Percentiles rank a stretch among this genome's conserved stretches.
phyloP scores from a whole-genome alignment of 1,140 invertebrate species.

The Drosophila cardini region DNA sequence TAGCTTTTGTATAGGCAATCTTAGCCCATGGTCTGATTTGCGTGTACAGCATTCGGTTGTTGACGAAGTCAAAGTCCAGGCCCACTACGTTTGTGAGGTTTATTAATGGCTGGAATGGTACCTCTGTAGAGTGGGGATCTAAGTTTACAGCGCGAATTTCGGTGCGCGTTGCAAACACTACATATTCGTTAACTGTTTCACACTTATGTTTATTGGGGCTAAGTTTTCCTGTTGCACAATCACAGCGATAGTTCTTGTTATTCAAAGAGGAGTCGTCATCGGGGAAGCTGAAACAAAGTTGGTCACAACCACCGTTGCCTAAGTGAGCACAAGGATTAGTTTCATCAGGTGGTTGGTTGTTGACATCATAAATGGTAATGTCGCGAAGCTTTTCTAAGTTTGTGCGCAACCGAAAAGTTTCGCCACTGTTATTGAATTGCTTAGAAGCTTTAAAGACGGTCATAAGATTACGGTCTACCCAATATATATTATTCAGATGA shows the following conservation, averaged over 20 bases:
- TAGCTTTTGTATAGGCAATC: slow-evolving; percentile 92
- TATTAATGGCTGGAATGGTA: slow-evolving; percentile 93
- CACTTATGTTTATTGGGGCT: slow-evolving; percentile 89
- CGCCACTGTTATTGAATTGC: slow-evolving; percentile 87
- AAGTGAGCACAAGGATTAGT: slow-evolving; percentile 91
- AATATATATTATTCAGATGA: slow-evolving; percentile 93
- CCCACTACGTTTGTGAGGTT: slow-evolving; percentile 98
- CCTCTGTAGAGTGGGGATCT: slow-evolving; percentile 91
- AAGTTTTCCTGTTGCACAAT: slow-evolving; percentile 94
- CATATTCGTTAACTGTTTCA: slow-evolving; percentile 92
- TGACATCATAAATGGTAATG: slow-evolving; percentile 95
- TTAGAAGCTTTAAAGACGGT: slow-evolving; percentile 95
- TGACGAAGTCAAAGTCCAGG: slow-evolving; percentile 96
- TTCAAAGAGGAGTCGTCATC: slow-evolving; percentile 81
- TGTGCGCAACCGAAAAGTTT: slow-evolving; percentile 90
- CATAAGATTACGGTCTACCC: slow-evolving; percentile 97
- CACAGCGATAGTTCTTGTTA: slow-evolving; percentile 90
- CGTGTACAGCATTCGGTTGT: slow-evolving; percentile 95
- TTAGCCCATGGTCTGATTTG: slow-evolving; percentile 96
- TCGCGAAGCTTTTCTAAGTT: slow-evolving; percentile 94
- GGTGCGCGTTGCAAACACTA: slow-evolving; percentile 96
- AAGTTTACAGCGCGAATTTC: slow-evolving; percentile 95
- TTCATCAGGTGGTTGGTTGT: slow-evolving; percentile 93
- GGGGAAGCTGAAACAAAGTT: slow-evolving; percentile 97
- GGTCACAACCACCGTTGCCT: slow-evolving; percentile 94